Evolutionary conservation across 1,140 invertebrate species (phyloP), one percentile per base, ranked within the genome.

Genomic region (Bombyx mandarina): DNA sequence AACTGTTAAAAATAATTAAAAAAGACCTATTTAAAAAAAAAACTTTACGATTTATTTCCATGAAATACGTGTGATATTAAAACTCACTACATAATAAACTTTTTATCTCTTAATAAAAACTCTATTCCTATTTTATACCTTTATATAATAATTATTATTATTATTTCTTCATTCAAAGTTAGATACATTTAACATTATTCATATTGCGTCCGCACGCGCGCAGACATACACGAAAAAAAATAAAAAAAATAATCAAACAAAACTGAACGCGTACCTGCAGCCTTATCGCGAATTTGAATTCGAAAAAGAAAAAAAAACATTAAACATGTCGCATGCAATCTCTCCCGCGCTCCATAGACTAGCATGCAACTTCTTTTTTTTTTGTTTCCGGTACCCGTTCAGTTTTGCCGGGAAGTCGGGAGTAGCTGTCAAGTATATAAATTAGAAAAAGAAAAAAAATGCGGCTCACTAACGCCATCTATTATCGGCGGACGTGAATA

Each of bases 71-170:
- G 81, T 82, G 77, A 78, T 81, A 69, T 65, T 73, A 75, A 63
- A 54, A 66, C 66, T 65, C 80, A 82, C 81, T 68, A 73, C 69
- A 63, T 82, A 80, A 83, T 82, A 84, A 86, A 73, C 82, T 84
- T 77, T 79, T 79, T 82, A 80, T 80, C 73, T 84, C 79, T 86
- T 82, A 84, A 79, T 84, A 83, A 85, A 86, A 86, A 83, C 75
- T 85, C 83, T 86, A 84, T 80, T 67, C 69, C 81, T 86, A 85
- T 86, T 84, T 82, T 86, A 83, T 83, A 83, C 76, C 54, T 84
- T 79, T 82, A 82, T 82, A 84, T 83, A 83, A 78, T 79, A 74
- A 79, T 79, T 73, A 82, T 83, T 75, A 81, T 82, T 77, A 79
- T 82, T 84, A 79, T 79, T 77, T 77, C 69, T 70, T 83, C 79